These are phyloP conservation scores for Chascanopsetta lugubris DNA, from an alignment of 2,113 vertebrate species.

Conservation along the genomic window DNA sequence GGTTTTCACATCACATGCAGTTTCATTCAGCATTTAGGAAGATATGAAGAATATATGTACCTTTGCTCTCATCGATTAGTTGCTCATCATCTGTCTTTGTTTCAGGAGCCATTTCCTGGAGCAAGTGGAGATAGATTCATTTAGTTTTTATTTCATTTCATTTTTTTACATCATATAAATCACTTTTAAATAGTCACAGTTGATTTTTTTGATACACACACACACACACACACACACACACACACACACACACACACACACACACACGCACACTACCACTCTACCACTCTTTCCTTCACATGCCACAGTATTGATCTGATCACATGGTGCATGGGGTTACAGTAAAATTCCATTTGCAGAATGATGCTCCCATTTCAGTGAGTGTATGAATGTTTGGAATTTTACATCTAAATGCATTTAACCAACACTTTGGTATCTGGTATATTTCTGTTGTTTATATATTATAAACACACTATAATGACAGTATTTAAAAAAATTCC, in stretches of 20 bases:
- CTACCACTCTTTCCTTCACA: constrained; percentile 35
- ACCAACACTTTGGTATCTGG: no score
- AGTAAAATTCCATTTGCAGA: constrained; percentile 68
- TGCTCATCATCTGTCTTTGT: constrained; percentile 75
- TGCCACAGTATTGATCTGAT: constrained; percentile 61
- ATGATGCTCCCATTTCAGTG: constrained; percentile 5
- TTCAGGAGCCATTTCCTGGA: constrained; percentile 83
- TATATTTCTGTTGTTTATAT: no score
- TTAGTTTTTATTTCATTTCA: not conserved
- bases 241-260: constrained; percentile 13
- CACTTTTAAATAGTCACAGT: no score
- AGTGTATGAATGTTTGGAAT: not conserved
- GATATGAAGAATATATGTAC: constrained; percentile 42
- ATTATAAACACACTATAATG: no score
- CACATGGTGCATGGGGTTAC: constrained; percentile 55
- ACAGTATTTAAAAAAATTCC: no score
- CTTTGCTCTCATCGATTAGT: constrained; percentile 59
- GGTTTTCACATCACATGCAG: not conserved
- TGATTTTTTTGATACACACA: no score
- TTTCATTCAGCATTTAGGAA: not conserved
- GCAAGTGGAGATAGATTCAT: not conserved
- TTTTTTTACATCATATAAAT: no score
- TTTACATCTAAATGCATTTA: not conserved
- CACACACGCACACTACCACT: not conserved
- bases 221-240: not conserved